Evolutionary conservation across 1,140 invertebrate genomes (phyloP).

Genomic region (Philopotamus ludificatus): DNA sequence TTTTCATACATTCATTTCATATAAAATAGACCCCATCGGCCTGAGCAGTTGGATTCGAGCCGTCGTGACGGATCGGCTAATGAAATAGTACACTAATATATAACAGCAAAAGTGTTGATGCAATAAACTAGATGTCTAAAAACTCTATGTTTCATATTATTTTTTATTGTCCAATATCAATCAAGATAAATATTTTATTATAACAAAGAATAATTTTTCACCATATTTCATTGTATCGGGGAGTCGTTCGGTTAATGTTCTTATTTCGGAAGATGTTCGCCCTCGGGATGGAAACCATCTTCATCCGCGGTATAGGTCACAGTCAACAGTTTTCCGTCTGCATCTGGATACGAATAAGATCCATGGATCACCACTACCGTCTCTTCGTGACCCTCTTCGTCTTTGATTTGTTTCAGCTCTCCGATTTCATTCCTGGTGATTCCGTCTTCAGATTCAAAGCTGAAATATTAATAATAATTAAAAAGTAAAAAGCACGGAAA

Average conservation of each 20-base stretch:
- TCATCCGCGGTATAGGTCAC: conserved; percentile 50
- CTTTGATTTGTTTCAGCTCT: conserved; percentile 34
- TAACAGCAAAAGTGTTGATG: too few species aligned
- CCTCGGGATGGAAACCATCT: conserved; percentile 57
- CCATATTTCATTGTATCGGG: not conserved
- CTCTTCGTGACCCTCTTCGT: conserved; percentile 40
- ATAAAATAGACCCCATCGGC: too few species aligned
- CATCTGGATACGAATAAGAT: conserved; percentile 53
- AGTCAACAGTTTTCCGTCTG: conserved; percentile 50
- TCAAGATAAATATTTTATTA: too few species aligned
- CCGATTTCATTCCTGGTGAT: conserved; percentile 38
- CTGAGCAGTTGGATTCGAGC: too few species aligned
- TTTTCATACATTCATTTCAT: too few species aligned
- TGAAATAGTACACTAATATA: too few species aligned
- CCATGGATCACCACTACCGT: conserved; percentile 44
- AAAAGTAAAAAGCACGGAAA: too few species aligned
- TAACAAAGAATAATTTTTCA: too few species aligned
- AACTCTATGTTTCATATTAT: too few species aligned
- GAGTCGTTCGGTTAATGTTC: not conserved
- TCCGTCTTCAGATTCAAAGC: conserved; percentile 48
- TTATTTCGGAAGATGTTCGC: conserved; percentile 63
- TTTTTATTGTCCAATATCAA: too few species aligned
- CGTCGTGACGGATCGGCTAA: too few species aligned
- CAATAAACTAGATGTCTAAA: too few species aligned
- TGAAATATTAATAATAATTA: conserved; percentile 28